These are phyloP conservation scores for Lynx canadensis DNA, from an alignment of 2,113 vertebrate genomes.

Conservation along the genomic window DNA sequence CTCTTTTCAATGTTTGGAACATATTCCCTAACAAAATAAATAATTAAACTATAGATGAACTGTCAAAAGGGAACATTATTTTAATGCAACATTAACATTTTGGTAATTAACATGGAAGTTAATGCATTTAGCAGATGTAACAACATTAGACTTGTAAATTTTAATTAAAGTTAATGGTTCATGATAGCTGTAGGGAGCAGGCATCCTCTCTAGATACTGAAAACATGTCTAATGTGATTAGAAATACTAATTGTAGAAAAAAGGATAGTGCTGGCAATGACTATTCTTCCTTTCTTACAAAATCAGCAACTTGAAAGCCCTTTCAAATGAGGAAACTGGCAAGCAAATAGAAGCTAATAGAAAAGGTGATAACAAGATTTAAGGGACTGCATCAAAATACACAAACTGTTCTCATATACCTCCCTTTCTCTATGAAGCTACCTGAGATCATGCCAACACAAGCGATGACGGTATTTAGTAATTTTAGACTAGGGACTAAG, in stretches of 20 bases:
- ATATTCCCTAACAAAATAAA: constrained; percentile 85
- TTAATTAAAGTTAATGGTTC: constrained; percentile 91
- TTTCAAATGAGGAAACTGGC: constrained; percentile 64
- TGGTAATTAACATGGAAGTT: constrained; percentile 90
- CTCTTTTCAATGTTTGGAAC: constrained; percentile 75
- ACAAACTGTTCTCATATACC: constrained; percentile 44
- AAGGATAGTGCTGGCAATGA: constrained; percentile 78
- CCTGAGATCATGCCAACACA: constrained; percentile 73
- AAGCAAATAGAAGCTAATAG: constrained; percentile 65
- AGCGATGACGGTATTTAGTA: constrained; percentile 65
- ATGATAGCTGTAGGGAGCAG: constrained; percentile 88
- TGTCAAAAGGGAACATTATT: constrained; percentile 90
- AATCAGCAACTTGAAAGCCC: constrained; percentile 73
- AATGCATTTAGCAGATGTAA: constrained; percentile 91
- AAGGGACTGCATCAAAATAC: constrained; percentile 44
- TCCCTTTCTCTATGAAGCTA: constrained; percentile 62
- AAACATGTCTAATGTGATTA: constrained; percentile 88
- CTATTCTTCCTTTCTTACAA: constrained; percentile 72
- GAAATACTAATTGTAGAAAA: constrained; percentile 87
- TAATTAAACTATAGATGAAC: constrained; percentile 87
- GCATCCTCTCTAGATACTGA: constrained; percentile 87
- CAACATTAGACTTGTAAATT: constrained; percentile 92
- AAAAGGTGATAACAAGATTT: constrained; percentile 65
- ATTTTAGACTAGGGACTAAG: constrained; percentile 75
- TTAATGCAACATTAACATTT: constrained; percentile 89